Base-by-base conservation (phyloP, 2,888 invertebrate species). In the Thumatha senex region DNA sequence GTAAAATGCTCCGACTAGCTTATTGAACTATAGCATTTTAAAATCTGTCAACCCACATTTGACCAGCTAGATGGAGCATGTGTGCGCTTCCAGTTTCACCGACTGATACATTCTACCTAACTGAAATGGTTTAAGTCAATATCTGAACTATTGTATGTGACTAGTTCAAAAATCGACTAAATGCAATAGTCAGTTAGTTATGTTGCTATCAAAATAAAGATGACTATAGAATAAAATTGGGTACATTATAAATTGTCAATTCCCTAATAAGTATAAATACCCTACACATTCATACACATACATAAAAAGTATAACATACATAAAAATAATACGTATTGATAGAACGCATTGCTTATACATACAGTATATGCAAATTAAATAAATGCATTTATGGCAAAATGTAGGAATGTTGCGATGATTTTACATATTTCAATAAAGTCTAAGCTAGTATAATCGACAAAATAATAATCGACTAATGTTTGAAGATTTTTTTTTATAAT, bases 321-420 rank as follows among this genome's bases (percentile, higher is more conserved):
- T 58, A 63, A 71, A 69, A 69, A 67, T 66, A 63, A 63, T 67
- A 72, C 52, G 54, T 51, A 58, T 65, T 51, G 52, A 54, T 61
- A 49, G 33, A 46, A 61, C 47, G 53, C 45, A 46, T 61, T 68
- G 56, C 46, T 56, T 51, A 56, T 59, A 50, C 42, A 58, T 58
- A 70, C 50, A 54, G 58, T 63, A 66, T 65, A 69, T 56, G 66
- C 58, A 64, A 67, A 70, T 70, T 76, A 82, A 81, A 85, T 86
- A 88, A 88, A 88, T 88, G 86, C 86, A 82, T 82, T 80, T 83
- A 89, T 87, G 87, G 87, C 87, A 81, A 76, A 70, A 76, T 64
- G 70, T 75, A 77, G 84, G 84, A 86, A 88, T 85, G 82, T 80
- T 70, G 69, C 54, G 59, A 57, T 56, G 56, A 63, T 46, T 64